phyloP scores from a whole-genome alignment of 2,888 invertebrate genomes.

The Corbicula japonica region DNA sequence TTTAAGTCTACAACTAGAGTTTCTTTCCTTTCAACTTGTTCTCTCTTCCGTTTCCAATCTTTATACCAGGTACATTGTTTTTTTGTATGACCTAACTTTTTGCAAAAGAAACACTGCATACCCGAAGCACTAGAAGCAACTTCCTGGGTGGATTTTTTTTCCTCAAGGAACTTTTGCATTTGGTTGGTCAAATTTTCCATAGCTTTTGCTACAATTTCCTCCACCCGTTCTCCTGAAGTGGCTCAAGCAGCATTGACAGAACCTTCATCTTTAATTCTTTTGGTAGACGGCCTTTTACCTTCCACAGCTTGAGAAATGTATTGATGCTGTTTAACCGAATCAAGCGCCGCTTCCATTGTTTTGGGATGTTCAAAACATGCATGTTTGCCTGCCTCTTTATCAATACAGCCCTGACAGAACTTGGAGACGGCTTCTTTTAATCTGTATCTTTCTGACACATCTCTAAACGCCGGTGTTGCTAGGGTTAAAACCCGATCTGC shows the following conservation, averaged over 20 bases:
- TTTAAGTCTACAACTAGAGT: too few species aligned
- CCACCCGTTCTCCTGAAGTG: too few species aligned
- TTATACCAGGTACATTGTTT: too few species aligned
- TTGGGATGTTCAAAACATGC: constrained; percentile 37
- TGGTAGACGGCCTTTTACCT: constrained; percentile 15
- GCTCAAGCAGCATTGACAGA: too few species aligned
- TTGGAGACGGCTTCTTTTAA: constrained; percentile 38
- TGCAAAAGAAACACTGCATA: constrained; percentile 33
- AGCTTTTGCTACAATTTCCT: too few species aligned
- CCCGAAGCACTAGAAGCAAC: too few species aligned
- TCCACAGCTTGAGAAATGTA: constrained; percentile 41
- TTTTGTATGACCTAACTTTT: neutral
- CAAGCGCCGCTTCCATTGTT: constrained; percentile 33
- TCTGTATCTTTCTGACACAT: constrained; percentile 36
- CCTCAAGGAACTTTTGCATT: too few species aligned
- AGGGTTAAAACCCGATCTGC: constrained; percentile 42
- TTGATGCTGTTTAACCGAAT: constrained; percentile 40
- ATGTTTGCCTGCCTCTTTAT: constrained; percentile 43
- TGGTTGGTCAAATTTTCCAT: too few species aligned
- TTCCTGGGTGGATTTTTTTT: too few species aligned
- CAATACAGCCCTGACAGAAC: constrained; percentile 50
- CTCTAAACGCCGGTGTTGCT: constrained; percentile 49
- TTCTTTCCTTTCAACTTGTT: too few species aligned
- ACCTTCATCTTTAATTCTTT: too few species aligned
- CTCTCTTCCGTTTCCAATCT: too few species aligned